Evolutionary conservation across 1,140 invertebrate genomes (phyloP).

Genomic region (Yoshiicerus persimilis): DNA sequence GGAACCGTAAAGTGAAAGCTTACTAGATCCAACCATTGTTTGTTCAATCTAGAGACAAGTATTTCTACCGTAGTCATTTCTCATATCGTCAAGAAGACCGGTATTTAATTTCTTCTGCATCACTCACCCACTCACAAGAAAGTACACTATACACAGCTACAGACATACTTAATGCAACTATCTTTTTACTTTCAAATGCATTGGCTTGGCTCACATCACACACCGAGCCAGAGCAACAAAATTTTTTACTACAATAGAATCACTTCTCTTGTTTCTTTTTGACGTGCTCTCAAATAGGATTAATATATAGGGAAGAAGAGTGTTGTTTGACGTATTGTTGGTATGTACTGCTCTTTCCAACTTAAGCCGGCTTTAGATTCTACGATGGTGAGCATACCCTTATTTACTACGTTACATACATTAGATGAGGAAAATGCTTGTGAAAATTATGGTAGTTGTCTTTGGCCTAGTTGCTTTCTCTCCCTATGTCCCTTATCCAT

Average conservation of each 20-base stretch:
- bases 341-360: neutral
- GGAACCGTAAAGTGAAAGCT: constrained; percentile 12
- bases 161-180: neutral
- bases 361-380: constrained; percentile 14
- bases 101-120: constrained; percentile 21
- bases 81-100: constrained; percentile 10
- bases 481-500: neutral
- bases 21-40: neutral
- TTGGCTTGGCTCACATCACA: neutral
- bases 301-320: neutral
- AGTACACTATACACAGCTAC: neutral
- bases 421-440: neutral
- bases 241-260: neutral
- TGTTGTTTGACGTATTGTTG: constrained; percentile 5
- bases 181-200: neutral
- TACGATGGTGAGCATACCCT: too few species aligned
- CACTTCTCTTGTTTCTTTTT: constrained; percentile 1
- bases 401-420: neutral
- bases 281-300: neutral
- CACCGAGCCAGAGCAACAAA: neutral
- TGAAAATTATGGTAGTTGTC: constrained; percentile 2
- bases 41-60: constrained; percentile 6
- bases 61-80: neutral
- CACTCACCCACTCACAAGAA: neutral
- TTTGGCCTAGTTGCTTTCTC: neutral